Evolutionary conservation across 2,113 vertebrate genomes (phyloP).

Genomic region (Aleadryas rufinucha): DNA sequence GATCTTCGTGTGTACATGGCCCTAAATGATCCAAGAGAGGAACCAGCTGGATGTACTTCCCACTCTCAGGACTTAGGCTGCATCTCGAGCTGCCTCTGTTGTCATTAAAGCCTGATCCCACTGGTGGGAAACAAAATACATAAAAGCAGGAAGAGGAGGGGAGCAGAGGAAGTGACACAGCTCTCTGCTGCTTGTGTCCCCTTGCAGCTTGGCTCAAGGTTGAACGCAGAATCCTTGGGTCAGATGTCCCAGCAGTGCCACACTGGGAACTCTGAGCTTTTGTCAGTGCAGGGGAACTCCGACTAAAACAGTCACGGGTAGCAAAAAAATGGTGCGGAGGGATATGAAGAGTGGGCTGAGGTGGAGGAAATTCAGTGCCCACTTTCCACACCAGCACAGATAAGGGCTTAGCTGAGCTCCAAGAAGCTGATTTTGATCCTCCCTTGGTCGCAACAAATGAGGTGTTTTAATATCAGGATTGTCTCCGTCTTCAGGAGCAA

Average conservation of each 20-base stretch:
- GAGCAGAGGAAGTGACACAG: accelerated
- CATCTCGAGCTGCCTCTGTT: not conserved
- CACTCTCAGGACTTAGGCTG: not conserved
- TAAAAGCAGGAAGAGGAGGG: not conserved
- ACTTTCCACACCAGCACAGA: not conserved
- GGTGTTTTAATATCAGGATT: not conserved
- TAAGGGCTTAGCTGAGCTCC: not conserved
- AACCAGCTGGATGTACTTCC: not conserved
- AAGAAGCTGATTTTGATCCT: accelerated
- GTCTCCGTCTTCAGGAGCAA: not conserved
- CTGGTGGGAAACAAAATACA: not conserved
- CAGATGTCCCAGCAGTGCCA: not conserved
- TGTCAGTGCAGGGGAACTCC: accelerated
- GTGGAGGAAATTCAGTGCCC: not conserved
- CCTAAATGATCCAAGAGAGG: not conserved
- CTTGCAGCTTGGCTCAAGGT: not conserved
- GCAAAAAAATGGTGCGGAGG: not conserved
- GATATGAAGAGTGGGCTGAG: not conserved
- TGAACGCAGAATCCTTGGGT: accelerated
- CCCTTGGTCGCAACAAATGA: accelerated
- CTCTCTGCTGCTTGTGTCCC: accelerated
- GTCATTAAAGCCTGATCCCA: not conserved
- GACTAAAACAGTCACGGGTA: not conserved
- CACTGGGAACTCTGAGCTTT: not conserved
- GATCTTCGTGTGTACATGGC: accelerated